Percentiles rank a stretch among this genome's conserved stretches.
phyloP scores from a whole-genome alignment of 2,113 vertebrate species.

The Daboia siamensis region DNA sequence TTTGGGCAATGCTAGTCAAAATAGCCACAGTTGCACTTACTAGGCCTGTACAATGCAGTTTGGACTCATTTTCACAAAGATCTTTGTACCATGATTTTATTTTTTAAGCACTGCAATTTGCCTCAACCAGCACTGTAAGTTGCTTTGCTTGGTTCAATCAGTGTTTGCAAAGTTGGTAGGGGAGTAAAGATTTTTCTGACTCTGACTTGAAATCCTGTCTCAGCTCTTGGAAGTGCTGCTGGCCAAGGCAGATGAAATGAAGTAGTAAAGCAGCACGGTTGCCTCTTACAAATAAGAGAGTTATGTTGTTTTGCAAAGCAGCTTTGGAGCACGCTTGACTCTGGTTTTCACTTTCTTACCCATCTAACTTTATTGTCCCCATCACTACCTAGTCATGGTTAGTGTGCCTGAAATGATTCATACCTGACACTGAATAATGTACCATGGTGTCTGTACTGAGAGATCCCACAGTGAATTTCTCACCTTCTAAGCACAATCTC shows the following conservation, averaged over 20 bases:
- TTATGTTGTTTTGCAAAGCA: background rate
- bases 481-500: slow-evolving; percentile 5
- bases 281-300: background rate
- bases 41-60: background rate
- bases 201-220: background rate
- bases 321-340: background rate
- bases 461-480: background rate
- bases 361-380: background rate
- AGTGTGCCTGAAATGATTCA: background rate
- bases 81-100: background rate
- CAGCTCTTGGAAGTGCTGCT: background rate
- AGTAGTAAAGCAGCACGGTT: background rate
- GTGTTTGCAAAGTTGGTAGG: background rate
- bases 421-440: background rate
- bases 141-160: background rate
- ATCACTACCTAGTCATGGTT: background rate
- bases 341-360: background rate
- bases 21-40: background rate
- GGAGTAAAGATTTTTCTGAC: background rate
- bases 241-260: background rate
- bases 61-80: background rate
- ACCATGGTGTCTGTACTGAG: background rate
- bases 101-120: background rate
- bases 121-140: background rate
- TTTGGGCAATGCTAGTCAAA: background rate